These are phyloP conservation scores for Mycteria americana DNA, from an alignment of 2,797 vertebrate genomes.

Conservation along the genomic window DNA sequence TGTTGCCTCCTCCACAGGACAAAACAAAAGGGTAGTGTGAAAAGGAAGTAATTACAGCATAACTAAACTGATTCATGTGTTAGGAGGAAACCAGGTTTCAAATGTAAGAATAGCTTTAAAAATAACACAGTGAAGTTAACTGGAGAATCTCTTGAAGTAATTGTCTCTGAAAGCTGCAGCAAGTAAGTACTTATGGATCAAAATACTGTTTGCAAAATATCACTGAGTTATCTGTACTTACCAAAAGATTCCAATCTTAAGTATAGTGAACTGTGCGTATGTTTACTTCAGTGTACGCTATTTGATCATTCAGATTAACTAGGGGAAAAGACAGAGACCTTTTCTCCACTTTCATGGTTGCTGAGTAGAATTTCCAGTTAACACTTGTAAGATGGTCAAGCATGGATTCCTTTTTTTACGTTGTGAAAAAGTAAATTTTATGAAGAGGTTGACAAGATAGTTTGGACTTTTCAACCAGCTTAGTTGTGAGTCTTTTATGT, in stretches of 20 bases:
- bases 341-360: neutral
- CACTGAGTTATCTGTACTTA: neutral
- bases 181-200: neutral
- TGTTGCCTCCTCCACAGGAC: neutral
- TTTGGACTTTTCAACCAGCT: neutral
- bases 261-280: accelerated
- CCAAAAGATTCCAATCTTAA: neutral
- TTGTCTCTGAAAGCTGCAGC: neutral
- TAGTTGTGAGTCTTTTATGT: neutral
- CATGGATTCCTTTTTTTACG: neutral
- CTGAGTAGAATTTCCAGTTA: neutral
- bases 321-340: neutral
- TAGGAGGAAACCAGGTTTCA: neutral
- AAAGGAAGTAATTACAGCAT: neutral
- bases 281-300: neutral
- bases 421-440: neutral
- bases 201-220: neutral
- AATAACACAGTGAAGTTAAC: neutral
- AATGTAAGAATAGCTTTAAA: neutral
- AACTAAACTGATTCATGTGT: neutral
- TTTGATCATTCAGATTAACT: neutral
- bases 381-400: neutral
- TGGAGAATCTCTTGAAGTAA: neutral
- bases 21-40: neutral
- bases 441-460: too few relatives aligned